A percentile compares a stretch with the other conserved stretches of the same genome.
These are phyloP conservation scores for Eupithecia inturbata DNA, from an alignment of 2,888 invertebrate genomes.

Conservation along the genomic window DNA sequence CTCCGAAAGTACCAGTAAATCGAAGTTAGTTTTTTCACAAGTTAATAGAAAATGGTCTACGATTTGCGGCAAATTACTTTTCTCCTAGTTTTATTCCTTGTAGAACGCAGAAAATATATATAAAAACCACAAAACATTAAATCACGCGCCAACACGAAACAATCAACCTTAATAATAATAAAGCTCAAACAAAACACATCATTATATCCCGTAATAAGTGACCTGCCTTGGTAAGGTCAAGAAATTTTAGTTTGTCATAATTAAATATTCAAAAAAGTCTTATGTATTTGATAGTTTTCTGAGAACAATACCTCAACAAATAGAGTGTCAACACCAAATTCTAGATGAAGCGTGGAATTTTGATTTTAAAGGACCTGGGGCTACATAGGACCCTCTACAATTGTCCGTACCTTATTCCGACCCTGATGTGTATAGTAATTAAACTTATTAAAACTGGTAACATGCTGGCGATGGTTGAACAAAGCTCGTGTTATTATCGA, in stretches of 20 bases:
- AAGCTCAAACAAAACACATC: not conserved
- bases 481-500: slow-evolving; percentile 14
- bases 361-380: not conserved
- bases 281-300: no score
- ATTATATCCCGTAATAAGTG: not conserved
- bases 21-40: no score
- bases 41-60: no score
- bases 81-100: no score
- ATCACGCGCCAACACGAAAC: no score
- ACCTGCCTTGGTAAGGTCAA: not conserved
- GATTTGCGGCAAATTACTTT: no score
- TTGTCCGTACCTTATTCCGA: not conserved
- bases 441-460: slow-evolving; percentile 19
- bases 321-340: not conserved
- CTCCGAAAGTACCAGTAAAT: no score
- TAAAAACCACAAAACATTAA: no score
- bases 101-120: no score
- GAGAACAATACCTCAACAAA: not conserved
- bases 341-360: not conserved
- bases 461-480: slow-evolving; percentile 17
- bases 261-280: not conserved
- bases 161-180: no score
- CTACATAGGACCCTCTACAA: not conserved
- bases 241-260: not conserved
- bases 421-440: slow-evolving; percentile 17